These are phyloP conservation scores for Pogonomyrmex californicus DNA, from an alignment of 1,140 invertebrate genomes.

Conservation along the genomic window DNA sequence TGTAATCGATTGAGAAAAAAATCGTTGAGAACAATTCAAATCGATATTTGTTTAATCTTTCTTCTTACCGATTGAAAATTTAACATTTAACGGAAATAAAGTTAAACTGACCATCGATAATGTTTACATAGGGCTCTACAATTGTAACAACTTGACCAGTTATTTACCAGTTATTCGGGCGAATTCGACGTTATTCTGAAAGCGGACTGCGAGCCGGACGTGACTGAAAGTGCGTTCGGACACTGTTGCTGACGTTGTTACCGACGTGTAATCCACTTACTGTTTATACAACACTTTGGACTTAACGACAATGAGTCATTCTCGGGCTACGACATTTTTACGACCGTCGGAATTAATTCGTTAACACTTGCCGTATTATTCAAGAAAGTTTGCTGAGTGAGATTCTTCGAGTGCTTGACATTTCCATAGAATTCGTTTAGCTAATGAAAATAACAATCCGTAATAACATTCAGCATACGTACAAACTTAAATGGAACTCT, in stretches of 20 bases:
- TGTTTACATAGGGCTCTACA: not conserved
- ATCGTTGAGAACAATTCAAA: not conserved
- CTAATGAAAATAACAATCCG: not conserved
- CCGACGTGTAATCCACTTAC: conserved; percentile 42
- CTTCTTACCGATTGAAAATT: not conserved
- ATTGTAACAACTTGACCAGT: not conserved
- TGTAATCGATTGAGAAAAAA: not conserved
- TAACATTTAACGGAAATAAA: not conserved
- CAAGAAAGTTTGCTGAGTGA: not conserved
- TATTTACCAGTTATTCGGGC: conserved; percentile 20
- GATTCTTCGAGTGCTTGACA: not conserved
- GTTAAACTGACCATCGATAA: not conserved
- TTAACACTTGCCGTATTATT: not conserved
- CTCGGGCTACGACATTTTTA: conserved; percentile 40
- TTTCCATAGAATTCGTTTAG: not conserved
- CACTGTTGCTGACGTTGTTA: conserved; percentile 52
- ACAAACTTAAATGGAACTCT: not conserved
- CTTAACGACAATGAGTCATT: conserved; percentile 37
- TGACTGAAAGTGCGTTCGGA: conserved; percentile 31
- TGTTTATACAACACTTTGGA: conserved; percentile 37
- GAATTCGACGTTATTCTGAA: conserved; percentile 16
- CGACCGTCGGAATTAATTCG: conserved; percentile 18
- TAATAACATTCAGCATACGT: not conserved
- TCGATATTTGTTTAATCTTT: not conserved
- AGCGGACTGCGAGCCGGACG: conserved; percentile 14